Percentiles rank a stretch among this genome's conserved stretches.
These are phyloP conservation scores for Castor canadensis DNA, from an alignment of 2,113 vertebrate species.

Conservation along the genomic window DNA sequence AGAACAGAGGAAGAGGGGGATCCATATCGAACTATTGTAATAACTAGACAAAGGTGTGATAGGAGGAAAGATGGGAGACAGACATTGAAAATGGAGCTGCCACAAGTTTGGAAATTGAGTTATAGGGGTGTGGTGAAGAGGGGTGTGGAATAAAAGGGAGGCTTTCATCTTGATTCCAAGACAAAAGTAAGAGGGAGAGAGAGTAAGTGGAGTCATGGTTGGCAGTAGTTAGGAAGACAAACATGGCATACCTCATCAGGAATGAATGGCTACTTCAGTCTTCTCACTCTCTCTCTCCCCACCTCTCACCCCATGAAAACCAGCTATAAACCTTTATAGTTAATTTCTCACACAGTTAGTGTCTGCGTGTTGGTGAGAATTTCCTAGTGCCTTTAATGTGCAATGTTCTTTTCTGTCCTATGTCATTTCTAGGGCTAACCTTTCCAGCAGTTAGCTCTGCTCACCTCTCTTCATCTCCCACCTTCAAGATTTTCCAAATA, in stretches of 20 bases:
- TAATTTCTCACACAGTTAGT: not conserved
- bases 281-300: not conserved
- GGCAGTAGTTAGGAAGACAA: not conserved
- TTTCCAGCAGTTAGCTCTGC: not conserved
- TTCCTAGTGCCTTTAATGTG: not conserved
- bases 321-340: not conserved
- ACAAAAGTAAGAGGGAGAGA: not conserved
- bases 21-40: rapidly evolving
- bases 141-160: not conserved
- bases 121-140: not conserved
- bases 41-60: not conserved
- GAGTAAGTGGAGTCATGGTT: too few relatives aligned
- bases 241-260: too few relatives aligned
- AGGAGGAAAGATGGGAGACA: not conserved
- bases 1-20: not conserved
- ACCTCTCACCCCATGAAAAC: not conserved
- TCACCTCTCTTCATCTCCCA: not conserved
- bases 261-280: not conserved
- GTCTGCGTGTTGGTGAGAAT: not conserved
- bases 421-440: not conserved
- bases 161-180: not conserved
- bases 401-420: not conserved
- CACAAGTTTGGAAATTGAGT: not conserved
- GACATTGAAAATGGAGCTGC: not conserved
- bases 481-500: not conserved